A percentile compares a stretch with the other conserved stretches of the same genome.
These are phyloP conservation scores for Taenioides sp. DNA, from an alignment of 2,797 vertebrate genomes.

Conservation along the genomic window DNA sequence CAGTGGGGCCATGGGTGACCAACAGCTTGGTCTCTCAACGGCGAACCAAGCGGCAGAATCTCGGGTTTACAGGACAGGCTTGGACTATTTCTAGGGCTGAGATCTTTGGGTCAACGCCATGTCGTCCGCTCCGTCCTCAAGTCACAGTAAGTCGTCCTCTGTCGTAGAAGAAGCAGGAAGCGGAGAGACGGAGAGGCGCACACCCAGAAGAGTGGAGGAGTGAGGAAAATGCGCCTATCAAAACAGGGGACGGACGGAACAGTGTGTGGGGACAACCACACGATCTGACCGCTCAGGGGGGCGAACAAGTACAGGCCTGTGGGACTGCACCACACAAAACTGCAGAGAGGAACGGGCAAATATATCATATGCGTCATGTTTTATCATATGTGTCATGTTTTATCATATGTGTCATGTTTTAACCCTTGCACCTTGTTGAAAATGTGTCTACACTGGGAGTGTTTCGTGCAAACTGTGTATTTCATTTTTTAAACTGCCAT, in stretches of 20 bases:
- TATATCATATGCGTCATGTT: neutral
- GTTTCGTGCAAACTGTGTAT: too few relatives aligned
- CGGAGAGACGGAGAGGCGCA: neutral
- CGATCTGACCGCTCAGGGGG: neutral
- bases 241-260: neutral
- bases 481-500: too few relatives aligned
- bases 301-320: neutral
- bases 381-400: neutral
- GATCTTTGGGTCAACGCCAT: neutral
- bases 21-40: neutral
- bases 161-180: constrained; percentile 4
- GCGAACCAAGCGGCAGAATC: neutral
- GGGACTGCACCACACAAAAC: neutral
- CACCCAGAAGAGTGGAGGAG: neutral
- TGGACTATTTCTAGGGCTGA: neutral
- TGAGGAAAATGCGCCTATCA: neutral
- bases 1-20: constrained; percentile 7
- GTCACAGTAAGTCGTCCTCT: neutral
- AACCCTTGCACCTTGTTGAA: neutral
- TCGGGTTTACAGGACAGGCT: neutral
- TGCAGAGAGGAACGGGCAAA: neutral
- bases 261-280: too few relatives aligned
- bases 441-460: too few relatives aligned
- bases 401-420: neutral
- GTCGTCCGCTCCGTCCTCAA: neutral